phyloP scores from a whole-genome alignment of 2,888 invertebrate genomes.

The Agrotis clavis region DNA sequence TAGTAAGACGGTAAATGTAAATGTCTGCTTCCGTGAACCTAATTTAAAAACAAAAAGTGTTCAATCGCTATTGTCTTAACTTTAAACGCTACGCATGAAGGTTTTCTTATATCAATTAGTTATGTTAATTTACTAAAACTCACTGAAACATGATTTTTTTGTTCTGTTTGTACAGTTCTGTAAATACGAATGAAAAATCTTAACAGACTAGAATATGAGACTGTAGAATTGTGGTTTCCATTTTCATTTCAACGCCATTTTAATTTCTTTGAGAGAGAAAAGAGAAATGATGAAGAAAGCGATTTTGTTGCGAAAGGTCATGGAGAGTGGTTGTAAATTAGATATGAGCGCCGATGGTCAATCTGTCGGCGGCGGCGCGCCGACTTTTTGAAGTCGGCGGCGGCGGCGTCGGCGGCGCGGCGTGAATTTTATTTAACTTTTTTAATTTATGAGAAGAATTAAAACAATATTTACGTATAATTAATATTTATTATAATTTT shows the following conservation, averaged over 20 bases:
- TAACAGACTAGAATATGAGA: conserved; percentile 14
- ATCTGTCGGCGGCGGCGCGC: no score
- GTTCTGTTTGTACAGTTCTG: conserved; percentile 1
- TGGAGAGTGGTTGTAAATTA: not conserved
- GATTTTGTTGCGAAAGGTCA: conserved; percentile 14
- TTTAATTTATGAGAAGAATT: no score
- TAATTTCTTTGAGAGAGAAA: conserved; percentile 30
- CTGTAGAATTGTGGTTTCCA: not conserved
- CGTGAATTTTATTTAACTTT: no score
- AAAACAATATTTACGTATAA: no score
- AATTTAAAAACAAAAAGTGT: conserved; percentile 13
- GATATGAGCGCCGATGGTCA: no score
- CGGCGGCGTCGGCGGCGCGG: no score
- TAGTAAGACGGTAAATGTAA: not conserved
- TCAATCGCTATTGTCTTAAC: conserved; percentile 11
- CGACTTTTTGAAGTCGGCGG: no score
- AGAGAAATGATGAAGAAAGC: conserved; percentile 12
- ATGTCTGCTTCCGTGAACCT: conserved; percentile 2
- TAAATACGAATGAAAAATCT: conserved; percentile 11
- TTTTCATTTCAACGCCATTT: conserved; percentile 16
- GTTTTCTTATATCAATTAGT: conserved; percentile 3
- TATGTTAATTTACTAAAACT: conserved; percentile 28
- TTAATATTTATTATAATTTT: no score
- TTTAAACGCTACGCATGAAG: conserved; percentile 1
- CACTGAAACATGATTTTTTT: conserved; percentile 2